Percentiles rank a stretch among this genome's conserved stretches.
These are phyloP conservation scores for Seladonia tumulorum DNA, from an alignment of 2,888 invertebrate genomes.

Conservation along the genomic window DNA sequence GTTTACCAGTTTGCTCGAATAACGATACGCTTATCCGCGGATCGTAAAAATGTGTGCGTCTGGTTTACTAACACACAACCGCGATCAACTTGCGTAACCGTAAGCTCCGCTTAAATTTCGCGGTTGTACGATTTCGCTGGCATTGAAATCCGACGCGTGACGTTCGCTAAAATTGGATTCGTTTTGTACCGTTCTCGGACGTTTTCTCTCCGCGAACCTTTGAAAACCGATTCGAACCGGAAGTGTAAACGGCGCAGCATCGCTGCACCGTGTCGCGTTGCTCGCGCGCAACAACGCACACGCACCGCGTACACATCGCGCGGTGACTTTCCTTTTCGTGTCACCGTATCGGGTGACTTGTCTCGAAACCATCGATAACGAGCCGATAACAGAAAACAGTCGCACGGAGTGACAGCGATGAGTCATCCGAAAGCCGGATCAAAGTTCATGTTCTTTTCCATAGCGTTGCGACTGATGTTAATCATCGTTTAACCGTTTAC, in stretches of 20 bases:
- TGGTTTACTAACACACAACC: neutral
- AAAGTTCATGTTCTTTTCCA: neutral
- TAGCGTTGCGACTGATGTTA: neutral
- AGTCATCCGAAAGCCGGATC: neutral
- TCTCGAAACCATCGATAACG: neutral
- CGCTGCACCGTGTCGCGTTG: neutral
- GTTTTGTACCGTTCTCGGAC: neutral
- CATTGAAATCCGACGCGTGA: neutral
- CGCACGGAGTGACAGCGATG: neutral
- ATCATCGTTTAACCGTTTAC: constrained; percentile 1
- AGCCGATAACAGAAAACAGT: neutral
- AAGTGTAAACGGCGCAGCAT: neutral
- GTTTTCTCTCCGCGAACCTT: neutral
- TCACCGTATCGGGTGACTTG: neutral
- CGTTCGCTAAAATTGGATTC: constrained; percentile 2
- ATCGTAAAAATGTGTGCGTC: neutral
- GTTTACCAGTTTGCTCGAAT: neutral
- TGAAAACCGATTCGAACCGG: neutral
- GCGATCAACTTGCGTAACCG: constrained; percentile 16
- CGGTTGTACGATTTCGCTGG: constrained; percentile 33
- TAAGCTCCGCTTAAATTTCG: neutral
- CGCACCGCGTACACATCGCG: neutral
- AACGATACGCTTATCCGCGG: neutral
- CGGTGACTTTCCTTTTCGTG: neutral
- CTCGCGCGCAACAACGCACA: neutral